Evolutionary conservation across 2,113 vertebrate species (phyloP).

Genomic region (Sinocyclocheilus rhinocerous): DNA sequence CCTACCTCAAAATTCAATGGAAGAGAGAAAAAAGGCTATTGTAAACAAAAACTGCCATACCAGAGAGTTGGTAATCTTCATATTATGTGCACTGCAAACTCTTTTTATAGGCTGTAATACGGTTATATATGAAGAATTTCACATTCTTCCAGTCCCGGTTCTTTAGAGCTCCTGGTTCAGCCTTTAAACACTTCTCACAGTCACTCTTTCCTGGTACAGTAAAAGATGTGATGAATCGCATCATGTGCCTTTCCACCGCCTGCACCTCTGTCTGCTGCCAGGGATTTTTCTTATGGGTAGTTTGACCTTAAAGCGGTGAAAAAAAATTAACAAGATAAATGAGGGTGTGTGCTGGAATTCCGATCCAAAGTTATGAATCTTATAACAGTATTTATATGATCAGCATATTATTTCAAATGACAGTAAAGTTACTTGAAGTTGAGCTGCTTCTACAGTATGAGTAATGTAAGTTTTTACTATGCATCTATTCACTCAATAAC

Average conservation of each 20-base stretch:
- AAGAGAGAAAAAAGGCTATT: background rate
- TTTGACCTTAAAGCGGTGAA: background rate
- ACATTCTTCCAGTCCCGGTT: conserved; percentile 40
- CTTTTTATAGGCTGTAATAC: conserved; percentile 46
- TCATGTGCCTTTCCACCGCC: conserved; percentile 40
- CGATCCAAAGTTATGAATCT: background rate
- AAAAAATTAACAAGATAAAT: background rate
- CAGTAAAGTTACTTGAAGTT: too few relatives aligned
- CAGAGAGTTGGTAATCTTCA: conserved; percentile 1
- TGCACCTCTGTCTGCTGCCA: conserved; percentile 24
- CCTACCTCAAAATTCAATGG: background rate
- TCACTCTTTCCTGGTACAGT: conserved; percentile 41
- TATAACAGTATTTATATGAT: too few relatives aligned
- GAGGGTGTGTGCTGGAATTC: background rate
- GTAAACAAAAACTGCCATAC: conserved; percentile 9
- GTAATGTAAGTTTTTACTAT: too few relatives aligned
- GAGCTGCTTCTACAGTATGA: too few relatives aligned
- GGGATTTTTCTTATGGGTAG: conserved; percentile 17
- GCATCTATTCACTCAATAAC: too few relatives aligned
- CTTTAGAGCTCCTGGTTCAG: conserved; percentile 40
- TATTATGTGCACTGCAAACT: conserved; percentile 23
- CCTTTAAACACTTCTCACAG: conserved; percentile 52
- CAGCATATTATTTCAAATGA: too few relatives aligned
- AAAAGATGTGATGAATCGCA: conserved; percentile 15
- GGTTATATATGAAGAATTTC: conserved; percentile 50